Evolutionary conservation across 1,140 invertebrate genomes (phyloP).

Genomic region (Phthorimaea operculella): DNA sequence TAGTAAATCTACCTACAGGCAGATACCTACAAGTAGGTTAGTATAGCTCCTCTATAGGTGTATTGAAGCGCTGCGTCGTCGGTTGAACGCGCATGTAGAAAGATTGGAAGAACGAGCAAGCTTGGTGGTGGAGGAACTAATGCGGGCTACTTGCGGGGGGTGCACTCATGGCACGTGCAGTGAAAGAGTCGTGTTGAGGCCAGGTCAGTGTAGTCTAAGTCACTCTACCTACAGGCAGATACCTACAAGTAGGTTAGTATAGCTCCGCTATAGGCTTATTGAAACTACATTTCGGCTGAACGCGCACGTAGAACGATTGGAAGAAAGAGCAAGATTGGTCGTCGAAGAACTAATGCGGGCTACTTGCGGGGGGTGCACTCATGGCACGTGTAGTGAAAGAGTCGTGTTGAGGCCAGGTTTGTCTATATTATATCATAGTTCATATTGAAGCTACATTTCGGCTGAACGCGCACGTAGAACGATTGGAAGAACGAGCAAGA

Average conservation of each 20-base stretch:
- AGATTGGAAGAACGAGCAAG: slow-evolving; percentile 82
- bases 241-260: too few relatives aligned
- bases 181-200: slow-evolving; percentile 79
- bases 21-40: too few relatives aligned
- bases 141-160: slow-evolving; percentile 80
- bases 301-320: slow-evolving; percentile 78
- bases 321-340: slow-evolving; percentile 79
- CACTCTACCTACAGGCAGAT: too few relatives aligned
- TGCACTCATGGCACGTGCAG: slow-evolving; percentile 88
- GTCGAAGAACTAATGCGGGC: slow-evolving; percentile 83
- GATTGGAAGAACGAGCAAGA: slow-evolving; percentile 80
- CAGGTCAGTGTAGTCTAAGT: too few relatives aligned
- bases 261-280: too few relatives aligned
- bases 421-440: too few relatives aligned
- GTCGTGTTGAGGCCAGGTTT: too few relatives aligned
- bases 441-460: too few relatives aligned
- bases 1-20: too few relatives aligned
- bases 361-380: slow-evolving; percentile 83
- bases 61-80: slow-evolving; percentile 54
- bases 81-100: slow-evolving; percentile 75
- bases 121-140: slow-evolving; percentile 82
- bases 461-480: slow-evolving; percentile 76
- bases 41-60: too few relatives aligned
- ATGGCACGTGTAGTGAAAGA: slow-evolving; percentile 85
- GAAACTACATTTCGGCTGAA: too few relatives aligned